Evolutionary conservation across 2,797 vertebrate genomes (phyloP).

Genomic region (Manis crassicaudata): DNA sequence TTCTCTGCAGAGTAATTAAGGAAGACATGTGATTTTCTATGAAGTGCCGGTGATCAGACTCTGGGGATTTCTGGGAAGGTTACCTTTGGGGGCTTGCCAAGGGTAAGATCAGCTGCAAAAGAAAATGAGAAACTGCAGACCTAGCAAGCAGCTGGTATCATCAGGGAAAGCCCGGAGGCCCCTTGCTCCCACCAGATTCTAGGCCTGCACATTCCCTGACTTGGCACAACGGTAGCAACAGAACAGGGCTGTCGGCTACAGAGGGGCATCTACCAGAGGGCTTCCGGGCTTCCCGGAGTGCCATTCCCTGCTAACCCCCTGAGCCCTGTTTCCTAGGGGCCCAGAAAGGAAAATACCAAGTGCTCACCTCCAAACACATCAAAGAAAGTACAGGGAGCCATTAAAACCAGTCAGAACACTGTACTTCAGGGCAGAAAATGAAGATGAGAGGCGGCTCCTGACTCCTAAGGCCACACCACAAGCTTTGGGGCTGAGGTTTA

Average conservation of each 20-base stretch:
- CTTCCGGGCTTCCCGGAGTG: neutral
- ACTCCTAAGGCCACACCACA: neutral
- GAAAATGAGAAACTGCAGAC: constrained; percentile 12
- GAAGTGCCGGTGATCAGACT: neutral
- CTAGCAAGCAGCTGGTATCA: neutral
- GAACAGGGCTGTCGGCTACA: neutral
- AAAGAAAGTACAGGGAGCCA: neutral
- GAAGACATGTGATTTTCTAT: neutral
- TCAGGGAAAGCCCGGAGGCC: neutral
- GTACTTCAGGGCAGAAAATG: constrained; percentile 17
- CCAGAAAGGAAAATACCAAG: neutral
- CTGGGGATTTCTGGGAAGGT: constrained; percentile 1
- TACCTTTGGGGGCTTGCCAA: neutral
- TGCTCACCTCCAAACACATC: neutral
- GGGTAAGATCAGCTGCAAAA: neutral
- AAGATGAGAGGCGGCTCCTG: constrained; percentile 1
- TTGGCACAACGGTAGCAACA: neutral
- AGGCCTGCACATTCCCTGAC: neutral
- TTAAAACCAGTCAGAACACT: neutral
- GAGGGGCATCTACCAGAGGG: neutral
- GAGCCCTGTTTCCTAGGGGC: neutral
- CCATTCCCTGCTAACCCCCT: neutral
- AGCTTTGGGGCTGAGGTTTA: neutral
- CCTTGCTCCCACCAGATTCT: neutral
- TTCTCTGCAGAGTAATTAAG: constrained; percentile 17